A percentile compares a stretch with the other conserved stretches of the same genome.
phyloP scores from a whole-genome alignment of 2,797 vertebrate genomes.

The Artibeus lituratus region DNA sequence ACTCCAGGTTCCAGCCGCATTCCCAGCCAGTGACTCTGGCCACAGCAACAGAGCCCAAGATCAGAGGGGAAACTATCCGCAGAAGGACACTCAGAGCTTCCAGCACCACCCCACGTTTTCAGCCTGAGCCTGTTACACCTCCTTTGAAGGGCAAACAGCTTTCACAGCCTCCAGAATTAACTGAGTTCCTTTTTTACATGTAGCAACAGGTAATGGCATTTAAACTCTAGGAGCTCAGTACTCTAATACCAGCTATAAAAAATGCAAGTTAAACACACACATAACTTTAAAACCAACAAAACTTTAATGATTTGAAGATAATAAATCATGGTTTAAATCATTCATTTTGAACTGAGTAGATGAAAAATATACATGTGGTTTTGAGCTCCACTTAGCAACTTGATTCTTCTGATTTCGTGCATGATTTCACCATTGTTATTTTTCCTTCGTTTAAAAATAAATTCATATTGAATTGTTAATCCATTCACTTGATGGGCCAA shows the following conservation, averaged over 20 bases:
- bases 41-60: not conserved
- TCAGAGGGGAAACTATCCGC: not conserved
- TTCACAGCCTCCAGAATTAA: not conserved
- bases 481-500: not conserved
- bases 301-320: not conserved
- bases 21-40: not conserved
- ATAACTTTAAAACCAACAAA: not conserved
- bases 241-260: not conserved
- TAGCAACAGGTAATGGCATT: not conserved
- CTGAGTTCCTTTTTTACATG: not conserved
- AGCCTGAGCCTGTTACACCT: not conserved
- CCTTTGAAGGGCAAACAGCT: not conserved
- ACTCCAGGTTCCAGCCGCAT: not conserved
- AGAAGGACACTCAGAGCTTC: not conserved
- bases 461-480: not conserved
- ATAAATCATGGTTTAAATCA: not conserved
- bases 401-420: not conserved
- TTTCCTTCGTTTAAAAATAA: conserved; percentile 18
- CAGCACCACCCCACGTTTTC: not conserved
- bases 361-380: not conserved
- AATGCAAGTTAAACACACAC: not conserved
- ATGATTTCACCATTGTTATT: not conserved
- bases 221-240: not conserved
- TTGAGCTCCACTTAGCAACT: not conserved
- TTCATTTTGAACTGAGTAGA: not conserved